Percentiles rank a stretch among this genome's conserved stretches.
phyloP scores from a whole-genome alignment of 2,113 vertebrate genomes.

The Apodemus speciosus region DNA sequence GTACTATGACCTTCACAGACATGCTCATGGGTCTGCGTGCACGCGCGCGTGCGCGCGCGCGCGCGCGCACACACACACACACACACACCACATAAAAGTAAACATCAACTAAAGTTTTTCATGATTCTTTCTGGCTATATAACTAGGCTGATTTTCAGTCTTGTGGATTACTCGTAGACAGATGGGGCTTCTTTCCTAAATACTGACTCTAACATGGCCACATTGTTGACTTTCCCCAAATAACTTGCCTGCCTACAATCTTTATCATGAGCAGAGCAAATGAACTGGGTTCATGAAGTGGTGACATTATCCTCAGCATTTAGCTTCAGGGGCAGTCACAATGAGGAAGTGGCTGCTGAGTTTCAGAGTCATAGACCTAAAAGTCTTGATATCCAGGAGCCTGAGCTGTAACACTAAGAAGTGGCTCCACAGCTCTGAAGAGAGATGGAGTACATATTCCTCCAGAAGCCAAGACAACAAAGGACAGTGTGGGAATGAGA shows the following conservation, averaged over 20 bases:
- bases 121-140: background rate
- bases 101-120: background rate
- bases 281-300: background rate
- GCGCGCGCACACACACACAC: background rate
- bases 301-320: background rate
- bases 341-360: background rate
- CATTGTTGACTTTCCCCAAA: background rate
- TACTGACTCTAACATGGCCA: too few relatives aligned
- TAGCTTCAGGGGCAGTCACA: background rate
- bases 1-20: background rate
- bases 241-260: background rate
- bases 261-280: background rate
- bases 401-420: background rate
- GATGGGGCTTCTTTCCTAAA: background rate
- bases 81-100: background rate
- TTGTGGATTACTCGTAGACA: background rate
- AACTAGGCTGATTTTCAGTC: background rate
- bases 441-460: background rate
- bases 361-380: background rate
- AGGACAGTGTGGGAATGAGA: background rate
- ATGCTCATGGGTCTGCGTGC: too few relatives aligned
- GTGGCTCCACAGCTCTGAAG: background rate
- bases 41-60: too few relatives aligned
- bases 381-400: background rate
- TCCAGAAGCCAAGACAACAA: background rate